These are phyloP conservation scores for Dipodomys spectabilis DNA, from an alignment of 2,113 vertebrate genomes.

Conservation along the genomic window DNA sequence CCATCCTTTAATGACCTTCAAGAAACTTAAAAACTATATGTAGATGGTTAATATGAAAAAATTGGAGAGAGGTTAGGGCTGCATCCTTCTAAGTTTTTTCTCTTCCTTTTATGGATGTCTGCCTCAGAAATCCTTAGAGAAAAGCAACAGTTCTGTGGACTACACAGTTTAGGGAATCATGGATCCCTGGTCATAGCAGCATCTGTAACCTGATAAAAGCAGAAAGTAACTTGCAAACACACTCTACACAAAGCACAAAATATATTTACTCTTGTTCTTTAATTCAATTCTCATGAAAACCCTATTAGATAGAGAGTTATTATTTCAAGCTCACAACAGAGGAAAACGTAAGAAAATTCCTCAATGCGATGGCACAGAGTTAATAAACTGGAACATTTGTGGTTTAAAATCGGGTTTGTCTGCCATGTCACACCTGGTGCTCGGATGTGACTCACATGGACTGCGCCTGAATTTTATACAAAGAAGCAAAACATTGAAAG, in stretches of 20 bases:
- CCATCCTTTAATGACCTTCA: not conserved
- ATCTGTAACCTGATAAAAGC: not conserved
- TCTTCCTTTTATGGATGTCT: not conserved
- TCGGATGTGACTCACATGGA: not conserved
- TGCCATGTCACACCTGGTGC: not conserved
- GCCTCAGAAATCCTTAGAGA: not conserved
- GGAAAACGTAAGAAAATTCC: not conserved
- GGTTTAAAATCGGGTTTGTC: not conserved
- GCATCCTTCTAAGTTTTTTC: not conserved
- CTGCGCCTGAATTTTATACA: not conserved
- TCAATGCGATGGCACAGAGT: not conserved
- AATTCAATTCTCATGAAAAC: conserved; percentile 35
- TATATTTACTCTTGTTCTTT: not conserved
- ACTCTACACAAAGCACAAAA: not conserved
- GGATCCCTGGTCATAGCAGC: not conserved
- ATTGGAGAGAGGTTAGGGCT: not conserved
- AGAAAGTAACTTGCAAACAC: not conserved
- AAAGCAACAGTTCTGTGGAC: rapidly evolving
- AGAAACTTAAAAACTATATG: not conserved
- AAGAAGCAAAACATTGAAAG: not conserved
- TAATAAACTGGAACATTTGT: not conserved
- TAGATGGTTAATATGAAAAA: not conserved
- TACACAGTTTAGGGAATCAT: not conserved
- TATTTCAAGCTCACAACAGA: conserved; percentile 21
- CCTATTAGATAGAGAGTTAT: not conserved